Conservation (phyloP, 2,797 vertebrate genomes). For the Neosilurus hyrtlii region DNA sequence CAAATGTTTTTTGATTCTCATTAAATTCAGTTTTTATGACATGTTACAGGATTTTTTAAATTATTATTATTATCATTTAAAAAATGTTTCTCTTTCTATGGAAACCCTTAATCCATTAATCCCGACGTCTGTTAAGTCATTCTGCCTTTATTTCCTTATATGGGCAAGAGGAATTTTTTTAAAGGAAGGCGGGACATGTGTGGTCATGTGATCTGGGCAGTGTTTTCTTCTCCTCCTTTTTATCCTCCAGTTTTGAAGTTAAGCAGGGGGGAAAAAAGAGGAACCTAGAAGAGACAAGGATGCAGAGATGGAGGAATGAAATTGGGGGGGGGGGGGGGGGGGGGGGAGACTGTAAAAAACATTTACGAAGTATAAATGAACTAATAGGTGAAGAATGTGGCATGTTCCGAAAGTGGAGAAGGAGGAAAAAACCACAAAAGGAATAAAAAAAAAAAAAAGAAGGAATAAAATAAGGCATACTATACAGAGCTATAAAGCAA, state of each 20-base stretch:
- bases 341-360: neutral
- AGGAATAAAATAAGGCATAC: neutral
- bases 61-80: neutral
- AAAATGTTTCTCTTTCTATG: neutral
- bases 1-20: neutral
- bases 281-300: constrained; percentile 39
- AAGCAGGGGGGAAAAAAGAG: neutral
- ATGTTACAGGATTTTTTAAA: neutral
- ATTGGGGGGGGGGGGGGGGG: neutral
- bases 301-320: neutral
- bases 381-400: neutral
- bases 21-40: neutral
- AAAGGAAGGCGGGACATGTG: constrained; percentile 67
- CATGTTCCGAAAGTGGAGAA: neutral
- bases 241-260: constrained; percentile 37
- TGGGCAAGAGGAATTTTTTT: constrained; percentile 64
- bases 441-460: neutral
- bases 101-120: neutral
- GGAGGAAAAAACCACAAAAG: neutral
- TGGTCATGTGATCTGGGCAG: constrained; percentile 74
- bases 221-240: constrained; percentile 68
- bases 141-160: constrained; percentile 68
- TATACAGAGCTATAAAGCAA: neutral
- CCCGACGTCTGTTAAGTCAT: constrained; percentile 36
- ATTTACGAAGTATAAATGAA: neutral